A percentile compares a stretch with the other conserved stretches of the same genome.
Evolutionary conservation across 2,113 vertebrate species (phyloP).

Genomic region (Coryphaenoides rupestris): DNA sequence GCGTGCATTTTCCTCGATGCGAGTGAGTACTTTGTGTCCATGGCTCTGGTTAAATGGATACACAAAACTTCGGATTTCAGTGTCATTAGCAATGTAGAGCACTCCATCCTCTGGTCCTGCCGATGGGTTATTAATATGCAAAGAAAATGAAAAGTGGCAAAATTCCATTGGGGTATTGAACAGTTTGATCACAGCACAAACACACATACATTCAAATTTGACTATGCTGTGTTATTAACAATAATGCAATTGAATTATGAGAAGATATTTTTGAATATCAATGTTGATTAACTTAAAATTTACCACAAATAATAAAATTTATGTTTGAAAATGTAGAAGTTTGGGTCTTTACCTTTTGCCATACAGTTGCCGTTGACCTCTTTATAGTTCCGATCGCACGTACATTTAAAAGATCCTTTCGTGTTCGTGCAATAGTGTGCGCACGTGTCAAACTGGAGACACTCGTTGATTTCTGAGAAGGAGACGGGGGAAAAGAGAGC

Average conservation of each 20-base stretch:
- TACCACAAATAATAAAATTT: no score
- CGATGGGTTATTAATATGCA: conserved; percentile 61
- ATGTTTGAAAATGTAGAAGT: conserved; percentile 1
- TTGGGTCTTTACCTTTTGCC: conserved; percentile 83
- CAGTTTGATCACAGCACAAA: conserved; percentile 32
- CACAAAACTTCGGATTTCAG: conserved; percentile 98
- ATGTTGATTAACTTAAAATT: not conserved
- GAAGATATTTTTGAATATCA: not conserved
- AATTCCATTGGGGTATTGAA: conserved; percentile 55
- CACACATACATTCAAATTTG: conserved; percentile 1
- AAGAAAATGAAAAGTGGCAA: conserved; percentile 54
- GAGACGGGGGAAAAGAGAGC: not conserved
- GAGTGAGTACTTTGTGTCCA: conserved; percentile 89
- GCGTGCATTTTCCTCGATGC: conserved; percentile 94
- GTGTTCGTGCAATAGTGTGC: conserved; percentile 90
- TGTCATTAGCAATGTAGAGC: conserved; percentile 99
- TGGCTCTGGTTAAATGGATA: conserved; percentile 98
- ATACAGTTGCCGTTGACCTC: conserved; percentile 85
- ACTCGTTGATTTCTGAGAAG: conserved; percentile 88
- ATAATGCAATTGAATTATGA: not conserved
- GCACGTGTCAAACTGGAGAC: conserved; percentile 88
- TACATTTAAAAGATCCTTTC: conserved; percentile 93
- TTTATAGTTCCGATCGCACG: conserved; percentile 89
- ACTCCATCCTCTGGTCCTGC: conserved; percentile 98
- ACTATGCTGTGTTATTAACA: not conserved